Conservation (phyloP, 2,113 vertebrate species). For the Suncus etruscus region DNA sequence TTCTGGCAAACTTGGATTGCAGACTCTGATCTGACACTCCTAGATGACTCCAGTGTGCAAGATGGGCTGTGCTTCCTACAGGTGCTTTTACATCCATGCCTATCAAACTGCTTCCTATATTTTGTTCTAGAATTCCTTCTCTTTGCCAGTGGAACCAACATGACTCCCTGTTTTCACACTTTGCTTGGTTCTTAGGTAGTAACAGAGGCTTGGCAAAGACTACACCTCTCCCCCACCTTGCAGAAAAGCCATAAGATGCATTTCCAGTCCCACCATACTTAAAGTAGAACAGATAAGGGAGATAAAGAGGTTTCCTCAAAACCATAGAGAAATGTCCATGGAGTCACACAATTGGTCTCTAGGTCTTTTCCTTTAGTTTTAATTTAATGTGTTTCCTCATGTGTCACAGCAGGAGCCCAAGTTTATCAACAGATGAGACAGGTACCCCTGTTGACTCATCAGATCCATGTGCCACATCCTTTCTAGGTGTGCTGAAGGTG, state of each 20-base stretch:
- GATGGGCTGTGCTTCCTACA: too few relatives aligned
- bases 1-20: too few relatives aligned
- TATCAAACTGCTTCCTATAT: neutral
- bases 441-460: neutral
- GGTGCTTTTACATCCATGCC: neutral
- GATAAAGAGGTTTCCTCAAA: neutral
- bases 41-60: neutral
- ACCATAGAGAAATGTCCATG: neutral
- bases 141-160: neutral
- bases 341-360: neutral
- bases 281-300: neutral
- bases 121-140: conserved; percentile 18
- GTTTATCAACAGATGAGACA: neutral
- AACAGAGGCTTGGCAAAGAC: too few relatives aligned
- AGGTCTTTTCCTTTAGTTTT: neutral
- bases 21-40: neutral
- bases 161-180: too few relatives aligned
- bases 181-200: neutral
- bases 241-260: too few relatives aligned
- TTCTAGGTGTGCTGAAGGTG: neutral
- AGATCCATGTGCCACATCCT: neutral
- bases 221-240: too few relatives aligned
- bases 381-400: neutral
- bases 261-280: neutral
- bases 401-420: neutral